These are phyloP conservation scores for Picus viridis DNA, from an alignment of 2,797 vertebrate genomes.

Conservation along the genomic window DNA sequence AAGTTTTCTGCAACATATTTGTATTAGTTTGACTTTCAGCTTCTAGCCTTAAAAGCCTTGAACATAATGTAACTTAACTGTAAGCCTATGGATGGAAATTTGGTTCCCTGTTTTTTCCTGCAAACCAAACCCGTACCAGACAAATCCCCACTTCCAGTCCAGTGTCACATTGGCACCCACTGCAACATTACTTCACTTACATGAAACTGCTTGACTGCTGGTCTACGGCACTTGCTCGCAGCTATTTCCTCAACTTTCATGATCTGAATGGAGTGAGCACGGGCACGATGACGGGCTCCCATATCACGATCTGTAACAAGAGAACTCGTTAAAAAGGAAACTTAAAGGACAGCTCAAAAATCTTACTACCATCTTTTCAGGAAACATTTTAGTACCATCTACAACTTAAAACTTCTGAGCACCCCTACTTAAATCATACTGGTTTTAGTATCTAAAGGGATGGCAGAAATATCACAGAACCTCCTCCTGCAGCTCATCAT, in stretches of 20 bases:
- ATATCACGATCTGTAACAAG: constrained; percentile 89
- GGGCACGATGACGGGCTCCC: constrained; percentile 95
- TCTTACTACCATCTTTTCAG: background rate
- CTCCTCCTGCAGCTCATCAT: background rate
- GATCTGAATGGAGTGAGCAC: constrained; percentile 96
- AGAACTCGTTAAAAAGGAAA: background rate
- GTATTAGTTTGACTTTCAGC: background rate
- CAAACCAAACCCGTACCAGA: background rate
- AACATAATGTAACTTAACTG: background rate
- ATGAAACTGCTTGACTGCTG: constrained; percentile 78
- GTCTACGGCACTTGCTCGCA: constrained; percentile 72
- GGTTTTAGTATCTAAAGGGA: background rate
- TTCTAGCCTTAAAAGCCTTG: background rate
- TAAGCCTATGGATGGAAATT: background rate
- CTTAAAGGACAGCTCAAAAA: background rate
- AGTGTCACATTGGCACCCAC: rapidly evolving
- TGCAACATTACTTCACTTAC: constrained; percentile 77
- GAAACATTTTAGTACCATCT: background rate
- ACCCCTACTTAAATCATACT: background rate
- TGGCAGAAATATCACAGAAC: background rate
- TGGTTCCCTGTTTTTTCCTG: background rate
- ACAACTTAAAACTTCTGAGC: background rate
- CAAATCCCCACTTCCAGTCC: background rate
- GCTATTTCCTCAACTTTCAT: constrained; percentile 98
- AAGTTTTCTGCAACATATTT: background rate